Evolutionary conservation across 2,888 invertebrate species (phyloP).

Genomic region (Tetragonisca angustula): DNA sequence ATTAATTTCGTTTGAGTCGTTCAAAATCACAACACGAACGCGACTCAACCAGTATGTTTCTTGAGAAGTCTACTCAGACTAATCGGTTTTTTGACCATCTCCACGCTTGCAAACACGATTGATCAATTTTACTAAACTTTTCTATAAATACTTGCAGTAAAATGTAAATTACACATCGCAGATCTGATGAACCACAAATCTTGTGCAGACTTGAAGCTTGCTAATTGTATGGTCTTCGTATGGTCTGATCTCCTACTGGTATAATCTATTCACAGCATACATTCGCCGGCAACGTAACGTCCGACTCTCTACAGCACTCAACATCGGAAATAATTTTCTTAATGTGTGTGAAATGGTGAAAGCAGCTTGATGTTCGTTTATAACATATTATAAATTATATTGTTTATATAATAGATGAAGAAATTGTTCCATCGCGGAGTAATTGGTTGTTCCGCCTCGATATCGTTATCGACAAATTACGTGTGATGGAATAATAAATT

Average conservation of each 20-base stretch:
- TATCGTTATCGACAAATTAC: neutral
- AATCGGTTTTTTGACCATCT: neutral
- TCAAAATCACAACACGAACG: too few relatives aligned
- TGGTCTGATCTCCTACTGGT: conserved; percentile 26
- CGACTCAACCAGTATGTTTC: too few relatives aligned
- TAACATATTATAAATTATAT: neutral
- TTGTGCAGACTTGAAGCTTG: neutral
- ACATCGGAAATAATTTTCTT: conserved; percentile 21
- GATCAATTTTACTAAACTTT: neutral
- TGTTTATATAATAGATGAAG: neutral
- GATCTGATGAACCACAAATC: neutral
- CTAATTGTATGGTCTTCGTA: neutral
- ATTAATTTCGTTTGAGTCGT: too few relatives aligned
- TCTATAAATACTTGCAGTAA: too few relatives aligned
- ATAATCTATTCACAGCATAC: conserved; percentile 32
- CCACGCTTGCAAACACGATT: neutral
- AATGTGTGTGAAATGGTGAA: conserved; percentile 27
- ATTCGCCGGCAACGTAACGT: conserved; percentile 13
- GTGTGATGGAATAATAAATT: conserved; percentile 5
- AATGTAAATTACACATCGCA: neutral
- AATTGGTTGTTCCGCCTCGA: neutral
- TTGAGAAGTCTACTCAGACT: neutral
- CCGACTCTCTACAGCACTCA: neutral
- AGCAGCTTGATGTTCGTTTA: conserved; percentile 4
- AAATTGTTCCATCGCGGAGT: neutral